phyloP scores from a whole-genome alignment of 2,888 invertebrate genomes.

The Sphaerophoria rueppellii region DNA sequence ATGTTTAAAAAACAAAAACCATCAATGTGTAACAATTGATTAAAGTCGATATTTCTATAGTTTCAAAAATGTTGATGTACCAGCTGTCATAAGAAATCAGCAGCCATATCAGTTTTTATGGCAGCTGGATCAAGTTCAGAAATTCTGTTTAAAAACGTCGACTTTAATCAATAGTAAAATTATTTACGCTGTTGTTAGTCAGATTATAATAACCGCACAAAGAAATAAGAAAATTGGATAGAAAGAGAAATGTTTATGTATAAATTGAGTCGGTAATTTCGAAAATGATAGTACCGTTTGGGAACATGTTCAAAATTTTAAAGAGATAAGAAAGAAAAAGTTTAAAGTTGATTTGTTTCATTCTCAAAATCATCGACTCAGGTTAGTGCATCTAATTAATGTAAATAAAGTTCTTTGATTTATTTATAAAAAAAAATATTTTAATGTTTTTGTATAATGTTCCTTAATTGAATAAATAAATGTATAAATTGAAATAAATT shows the following conservation, averaged over 20 bases:
- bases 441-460: slow-evolving; percentile 35
- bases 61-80: background rate
- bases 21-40: slow-evolving; percentile 1
- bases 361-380: background rate
- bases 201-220: too few relatives aligned
- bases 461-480: slow-evolving; percentile 28
- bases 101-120: too few relatives aligned
- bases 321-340: slow-evolving; percentile 8
- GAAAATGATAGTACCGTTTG: too few relatives aligned
- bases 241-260: too few relatives aligned
- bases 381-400: slow-evolving; percentile 16
- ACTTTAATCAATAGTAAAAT: too few relatives aligned
- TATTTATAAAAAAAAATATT: slow-evolving; percentile 25
- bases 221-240: too few relatives aligned
- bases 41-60: background rate
- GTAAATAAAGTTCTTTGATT: slow-evolving; percentile 33
- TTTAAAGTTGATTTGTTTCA: background rate
- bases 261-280: too few relatives aligned
- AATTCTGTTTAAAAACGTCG: too few relatives aligned
- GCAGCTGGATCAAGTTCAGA: too few relatives aligned
- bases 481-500: slow-evolving; percentile 16
- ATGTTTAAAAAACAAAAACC: background rate
- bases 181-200: too few relatives aligned
- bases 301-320: background rate
- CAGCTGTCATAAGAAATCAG: background rate